Evolutionary conservation across 2,797 vertebrate genomes (phyloP).

Genomic region (Gymnoscopelus braueri): DNA sequence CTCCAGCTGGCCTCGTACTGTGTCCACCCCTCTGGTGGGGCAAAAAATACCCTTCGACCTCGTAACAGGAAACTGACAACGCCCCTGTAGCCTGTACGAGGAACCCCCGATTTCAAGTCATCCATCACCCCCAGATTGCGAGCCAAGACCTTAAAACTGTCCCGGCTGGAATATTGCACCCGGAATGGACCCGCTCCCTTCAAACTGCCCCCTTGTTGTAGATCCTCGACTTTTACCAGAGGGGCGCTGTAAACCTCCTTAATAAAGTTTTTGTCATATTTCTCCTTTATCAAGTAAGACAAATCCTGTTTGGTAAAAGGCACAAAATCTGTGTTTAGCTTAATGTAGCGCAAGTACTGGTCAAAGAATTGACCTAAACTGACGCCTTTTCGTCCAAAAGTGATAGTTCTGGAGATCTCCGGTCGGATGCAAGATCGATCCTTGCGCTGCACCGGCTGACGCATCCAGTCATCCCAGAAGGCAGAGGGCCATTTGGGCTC

Average conservation of each 20-base stretch:
- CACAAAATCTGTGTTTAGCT: slow-evolving; percentile 92
- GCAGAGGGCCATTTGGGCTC: slow-evolving; percentile 94
- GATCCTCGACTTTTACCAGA: slow-evolving; percentile 84
- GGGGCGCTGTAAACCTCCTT: slow-evolving; percentile 84
- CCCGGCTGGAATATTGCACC: slow-evolving; percentile 88
- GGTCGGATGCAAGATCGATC: slow-evolving; percentile 91
- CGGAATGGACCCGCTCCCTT: slow-evolving; percentile 82
- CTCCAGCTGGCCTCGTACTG: slow-evolving; percentile 93
- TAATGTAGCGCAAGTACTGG: slow-evolving; percentile 94
- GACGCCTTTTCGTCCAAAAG: slow-evolving; percentile 93
- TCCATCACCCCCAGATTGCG: slow-evolving; percentile 93
- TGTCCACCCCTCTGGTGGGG: slow-evolving; percentile 88
- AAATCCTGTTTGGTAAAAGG: slow-evolving; percentile 90
- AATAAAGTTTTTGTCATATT: slow-evolving; percentile 83
- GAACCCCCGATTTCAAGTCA: slow-evolving; percentile 94
- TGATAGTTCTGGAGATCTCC: slow-evolving; percentile 93
- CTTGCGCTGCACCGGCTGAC: slow-evolving; percentile 89
- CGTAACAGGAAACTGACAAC: slow-evolving; percentile 89
- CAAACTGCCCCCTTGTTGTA: slow-evolving; percentile 79
- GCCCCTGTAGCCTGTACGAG: slow-evolving; percentile 92
- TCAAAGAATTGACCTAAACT: slow-evolving; percentile 98
- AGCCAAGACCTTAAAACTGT: slow-evolving; percentile 92
- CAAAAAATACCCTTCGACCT: slow-evolving; percentile 90
- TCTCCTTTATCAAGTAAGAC: slow-evolving; percentile 85
- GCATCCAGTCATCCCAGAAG: slow-evolving; percentile 99